Evolutionary conservation across 2,113 vertebrate genomes (phyloP).

Genomic region (Neotoma lepida): DNA sequence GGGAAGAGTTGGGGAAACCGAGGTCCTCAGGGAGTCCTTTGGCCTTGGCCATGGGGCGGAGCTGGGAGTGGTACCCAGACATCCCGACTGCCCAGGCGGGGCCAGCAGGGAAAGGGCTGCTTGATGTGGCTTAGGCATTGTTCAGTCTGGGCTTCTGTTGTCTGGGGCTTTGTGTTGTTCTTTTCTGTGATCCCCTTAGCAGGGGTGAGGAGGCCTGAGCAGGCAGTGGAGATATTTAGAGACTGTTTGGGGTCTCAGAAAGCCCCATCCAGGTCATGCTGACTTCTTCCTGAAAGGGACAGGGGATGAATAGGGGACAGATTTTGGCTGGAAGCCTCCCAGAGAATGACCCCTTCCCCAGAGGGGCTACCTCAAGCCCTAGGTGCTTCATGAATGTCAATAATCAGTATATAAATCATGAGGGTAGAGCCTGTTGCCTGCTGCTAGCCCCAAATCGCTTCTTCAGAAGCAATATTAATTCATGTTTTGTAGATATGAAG

Average conservation of each 20-base stretch:
- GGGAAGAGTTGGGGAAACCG: constrained; percentile 52
- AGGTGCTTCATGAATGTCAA: rapidly evolving
- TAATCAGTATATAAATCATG: rapidly evolving
- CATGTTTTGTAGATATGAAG: neutral
- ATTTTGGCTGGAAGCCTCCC: neutral
- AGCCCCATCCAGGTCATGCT: neutral
- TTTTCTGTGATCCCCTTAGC: constrained; percentile 55
- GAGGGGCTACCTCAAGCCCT: neutral
- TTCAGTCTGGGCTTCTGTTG: constrained; percentile 55
- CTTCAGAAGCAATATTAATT: neutral
- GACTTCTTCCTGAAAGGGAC: neutral
- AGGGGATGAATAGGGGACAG: neutral
- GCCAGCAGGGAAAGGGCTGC: constrained; percentile 50
- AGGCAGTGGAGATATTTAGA: constrained; percentile 1
- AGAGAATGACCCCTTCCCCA: neutral
- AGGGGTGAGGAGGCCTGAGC: constrained; percentile 15
- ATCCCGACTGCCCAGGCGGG: constrained; percentile 27
- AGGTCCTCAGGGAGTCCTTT: constrained; percentile 16
- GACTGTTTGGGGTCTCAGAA: neutral
- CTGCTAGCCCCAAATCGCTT: neutral
- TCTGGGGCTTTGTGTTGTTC: constrained; percentile 44
- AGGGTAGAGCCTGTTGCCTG: rapidly evolving
- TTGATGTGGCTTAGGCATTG: constrained; percentile 75
- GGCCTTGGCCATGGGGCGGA: constrained; percentile 20
- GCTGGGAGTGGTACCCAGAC: constrained; percentile 69